Evolutionary conservation across 2,797 vertebrate genomes (phyloP).

Genomic region (Epinephelus malabaricus): DNA sequence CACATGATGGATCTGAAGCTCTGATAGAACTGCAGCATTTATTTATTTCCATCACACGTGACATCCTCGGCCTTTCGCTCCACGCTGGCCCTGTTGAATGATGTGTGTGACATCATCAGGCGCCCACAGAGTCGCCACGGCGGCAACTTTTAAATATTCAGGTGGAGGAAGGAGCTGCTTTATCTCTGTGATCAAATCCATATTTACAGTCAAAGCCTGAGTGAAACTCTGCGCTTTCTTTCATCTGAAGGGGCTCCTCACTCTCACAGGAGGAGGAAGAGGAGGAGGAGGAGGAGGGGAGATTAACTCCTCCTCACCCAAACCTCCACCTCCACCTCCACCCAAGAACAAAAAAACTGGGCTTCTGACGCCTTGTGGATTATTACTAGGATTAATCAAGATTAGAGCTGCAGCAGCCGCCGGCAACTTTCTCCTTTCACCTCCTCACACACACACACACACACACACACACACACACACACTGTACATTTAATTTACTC

Average conservation of each 20-base stretch:
- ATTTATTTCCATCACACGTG: too few species aligned
- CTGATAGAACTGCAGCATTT: too few species aligned
- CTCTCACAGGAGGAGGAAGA: conserved; percentile 8
- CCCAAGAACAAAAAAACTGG: not conserved
- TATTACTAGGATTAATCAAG: conserved; percentile 75
- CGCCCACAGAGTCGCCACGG: too few species aligned
- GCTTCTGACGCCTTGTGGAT: conserved; percentile 55
- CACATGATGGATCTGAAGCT: too few species aligned
- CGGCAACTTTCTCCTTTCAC: conserved; percentile 44
- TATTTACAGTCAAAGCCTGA: not conserved
- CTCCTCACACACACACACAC: not conserved
- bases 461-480: conserved; percentile 13
- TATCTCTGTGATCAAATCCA: conserved; percentile 31
- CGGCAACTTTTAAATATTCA: not conserved
- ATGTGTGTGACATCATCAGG: too few species aligned
- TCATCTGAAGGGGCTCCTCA: conserved; percentile 33
- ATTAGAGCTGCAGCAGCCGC: conserved; percentile 59
- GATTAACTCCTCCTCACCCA: conserved; percentile 14
- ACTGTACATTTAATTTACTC: not conserved
- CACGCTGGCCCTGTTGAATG: too few species aligned
- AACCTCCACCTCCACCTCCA: conserved; percentile 14
- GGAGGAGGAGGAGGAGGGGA: not conserved
- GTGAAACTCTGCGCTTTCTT: conserved; percentile 31
- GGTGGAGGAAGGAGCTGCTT: not conserved
- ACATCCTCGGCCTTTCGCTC: too few species aligned